Evolutionary conservation across 1,140 invertebrate genomes (phyloP), one percentile per base, ranked within the genome.

Genomic region (Drosophila willistoni): DNA sequence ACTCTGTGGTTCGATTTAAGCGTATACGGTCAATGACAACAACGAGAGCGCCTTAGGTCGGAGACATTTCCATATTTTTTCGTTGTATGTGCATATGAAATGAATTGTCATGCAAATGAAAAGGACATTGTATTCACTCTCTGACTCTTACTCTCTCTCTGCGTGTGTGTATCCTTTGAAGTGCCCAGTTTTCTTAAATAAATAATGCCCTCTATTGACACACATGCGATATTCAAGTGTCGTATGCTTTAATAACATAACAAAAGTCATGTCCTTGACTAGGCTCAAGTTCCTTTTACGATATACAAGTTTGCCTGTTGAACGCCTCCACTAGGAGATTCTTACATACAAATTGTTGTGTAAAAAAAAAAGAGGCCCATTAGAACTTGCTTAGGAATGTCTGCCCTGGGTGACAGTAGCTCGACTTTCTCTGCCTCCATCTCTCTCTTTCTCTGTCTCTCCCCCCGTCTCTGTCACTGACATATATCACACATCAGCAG

Each of bases 1-100:
- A 54, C 39, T 47, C 51, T 42, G 42, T 47, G 41, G 47, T 39
- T 51, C 60, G 73, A 64, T 47, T 36, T 59, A 59, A 78, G 63
- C 56, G 63, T 62, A 82, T 79, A 68, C 68, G 75, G 80, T 83
- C 80, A 83, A 25, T 25, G 25, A 4, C 25, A 25, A 79, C 81
- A 71, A 76, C 67, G 51, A 65, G 60, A 47, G 59, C 44, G 72
- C 51, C 51, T 62, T 55, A 14, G 54, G 13, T 61, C 42, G 51
- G 47, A 41, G 39, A 70, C 69, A 73, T 61, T 68, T 68, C 17
- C 19, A 12, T 39, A 33, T 57, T 19, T 36, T 7, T 36, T n/a
- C n/a, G 25, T 33, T 36, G 14, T 57, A 33, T 25, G 14, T 36
- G 67, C 69, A 69, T 69, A 34, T 59, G 22, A 73, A 66, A 76